A percentile compares a stretch with the other conserved stretches of the same genome.
Evolutionary conservation across 1,140 invertebrate species (phyloP).

Genomic region (Sminthurides bifidus): DNA sequence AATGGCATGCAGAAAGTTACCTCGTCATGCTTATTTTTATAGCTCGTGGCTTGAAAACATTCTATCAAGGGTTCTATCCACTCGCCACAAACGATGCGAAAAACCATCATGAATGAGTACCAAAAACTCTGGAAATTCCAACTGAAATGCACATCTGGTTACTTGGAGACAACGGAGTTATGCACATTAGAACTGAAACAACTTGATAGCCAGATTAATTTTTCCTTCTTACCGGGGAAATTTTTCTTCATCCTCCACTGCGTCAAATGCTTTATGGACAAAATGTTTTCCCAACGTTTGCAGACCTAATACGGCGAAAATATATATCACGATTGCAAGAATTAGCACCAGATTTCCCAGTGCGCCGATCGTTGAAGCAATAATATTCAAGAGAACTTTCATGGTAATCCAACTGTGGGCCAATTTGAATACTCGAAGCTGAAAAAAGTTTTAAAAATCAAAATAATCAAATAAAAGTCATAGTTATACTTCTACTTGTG

Average conservation of each 20-base stretch:
- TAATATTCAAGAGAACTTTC: slow-evolving; percentile 95
- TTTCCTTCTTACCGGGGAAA: background rate
- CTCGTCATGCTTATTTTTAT: too few relatives aligned
- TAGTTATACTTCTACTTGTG: background rate
- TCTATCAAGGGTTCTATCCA: slow-evolving; percentile 99
- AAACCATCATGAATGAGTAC: slow-evolving; percentile 92
- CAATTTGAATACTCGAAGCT: slow-evolving; percentile 97
- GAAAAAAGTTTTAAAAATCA: slow-evolving; percentile 34
- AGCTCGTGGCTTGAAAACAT: slow-evolving; percentile 59
- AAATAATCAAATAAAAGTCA: background rate
- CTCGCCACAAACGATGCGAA: slow-evolving; percentile 91
- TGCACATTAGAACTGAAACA: slow-evolving; percentile 50
- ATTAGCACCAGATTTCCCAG: slow-evolving; percentile 95
- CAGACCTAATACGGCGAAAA: slow-evolving; percentile 91
- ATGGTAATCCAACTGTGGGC: slow-evolving; percentile 98
- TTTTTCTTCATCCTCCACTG: background rate
- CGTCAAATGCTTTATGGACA: slow-evolving; percentile 8
- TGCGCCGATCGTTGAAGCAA: slow-evolving; percentile 93
- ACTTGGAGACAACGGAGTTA: too few relatives aligned
- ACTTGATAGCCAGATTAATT: background rate
- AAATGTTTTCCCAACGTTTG: slow-evolving; percentile 92
- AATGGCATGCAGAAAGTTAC: background rate
- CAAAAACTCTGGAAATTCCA: slow-evolving; percentile 93
- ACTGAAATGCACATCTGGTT: slow-evolving; percentile 42
- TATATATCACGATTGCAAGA: slow-evolving; percentile 95